Conservation (phyloP, 23 tunicate genomes). For the Diplosoma virens region DNA sequence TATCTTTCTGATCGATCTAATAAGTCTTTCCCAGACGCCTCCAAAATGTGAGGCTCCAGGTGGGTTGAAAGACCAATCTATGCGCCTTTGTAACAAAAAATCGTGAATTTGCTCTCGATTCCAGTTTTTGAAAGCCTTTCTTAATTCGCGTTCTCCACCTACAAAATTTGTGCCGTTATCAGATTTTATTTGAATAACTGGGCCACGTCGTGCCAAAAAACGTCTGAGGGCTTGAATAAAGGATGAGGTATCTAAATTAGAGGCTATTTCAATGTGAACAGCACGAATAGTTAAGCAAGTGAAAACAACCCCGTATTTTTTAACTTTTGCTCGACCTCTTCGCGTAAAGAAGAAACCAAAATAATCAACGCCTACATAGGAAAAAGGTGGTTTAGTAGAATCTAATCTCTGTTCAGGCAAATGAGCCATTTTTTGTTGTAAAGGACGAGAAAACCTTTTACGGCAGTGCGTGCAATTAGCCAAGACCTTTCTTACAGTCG, state of each 20-base stretch:
- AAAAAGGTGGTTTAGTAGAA: neutral
- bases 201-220: conserved; percentile 31
- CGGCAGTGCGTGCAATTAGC: neutral
- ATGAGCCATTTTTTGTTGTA: neutral
- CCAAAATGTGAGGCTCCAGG: too few species aligned
- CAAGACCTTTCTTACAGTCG: neutral
- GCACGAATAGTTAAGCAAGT: conserved; percentile 4
- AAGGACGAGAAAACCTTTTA: neutral
- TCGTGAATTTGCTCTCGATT: too few species aligned
- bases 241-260: conserved; percentile 18
- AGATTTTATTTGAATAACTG: neutral
- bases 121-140: too few species aligned
- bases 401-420: neutral
- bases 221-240: conserved; percentile 33
- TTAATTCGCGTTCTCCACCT: too few species aligned
- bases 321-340: neutral
- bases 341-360: conserved; percentile 4
- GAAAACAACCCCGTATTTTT: conserved; percentile 8
- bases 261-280: neutral
- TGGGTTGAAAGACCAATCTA: too few species aligned
- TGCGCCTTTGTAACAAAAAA: too few species aligned
- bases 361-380: neutral
- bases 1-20: too few species aligned
- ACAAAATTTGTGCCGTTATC: conserved; percentile 55
- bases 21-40: too few species aligned